Evolutionary conservation across 2,888 invertebrate genomes (phyloP).

Genomic region (Ctena decussata): DNA sequence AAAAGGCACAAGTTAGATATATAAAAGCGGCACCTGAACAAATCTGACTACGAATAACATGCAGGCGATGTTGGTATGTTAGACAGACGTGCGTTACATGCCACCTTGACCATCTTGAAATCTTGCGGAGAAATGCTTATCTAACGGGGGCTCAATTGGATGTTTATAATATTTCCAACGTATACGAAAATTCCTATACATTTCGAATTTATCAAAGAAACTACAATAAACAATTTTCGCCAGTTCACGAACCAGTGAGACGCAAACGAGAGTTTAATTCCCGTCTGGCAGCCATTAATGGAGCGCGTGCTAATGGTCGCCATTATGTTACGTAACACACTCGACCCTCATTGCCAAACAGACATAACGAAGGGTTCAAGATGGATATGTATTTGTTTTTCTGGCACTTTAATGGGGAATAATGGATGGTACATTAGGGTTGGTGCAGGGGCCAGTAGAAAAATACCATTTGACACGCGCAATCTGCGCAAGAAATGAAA

Average conservation of each 20-base stretch:
- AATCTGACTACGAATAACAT: too few relatives aligned
- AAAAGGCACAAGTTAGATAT: too few relatives aligned
- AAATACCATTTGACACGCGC: too few relatives aligned
- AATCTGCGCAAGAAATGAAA: too few relatives aligned
- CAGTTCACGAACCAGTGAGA: slow-evolving; percentile 41
- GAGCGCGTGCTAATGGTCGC: slow-evolving; percentile 23
- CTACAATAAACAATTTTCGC: slow-evolving; percentile 52
- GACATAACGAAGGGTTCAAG: not conserved
- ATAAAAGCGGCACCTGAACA: too few relatives aligned
- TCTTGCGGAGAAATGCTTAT: not conserved
- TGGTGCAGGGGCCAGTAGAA: too few relatives aligned
- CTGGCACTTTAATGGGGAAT: not conserved
- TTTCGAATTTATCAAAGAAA: slow-evolving; percentile 47
- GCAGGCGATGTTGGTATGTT: too few relatives aligned
- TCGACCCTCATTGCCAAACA: slow-evolving; percentile 22
- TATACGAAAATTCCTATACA: slow-evolving; percentile 18
- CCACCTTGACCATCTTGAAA: too few relatives aligned
- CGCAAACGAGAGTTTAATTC: slow-evolving; percentile 60
- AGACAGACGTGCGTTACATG: too few relatives aligned
- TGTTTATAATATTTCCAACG: not conserved
- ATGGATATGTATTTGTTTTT: slow-evolving; percentile 1
- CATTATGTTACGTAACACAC: slow-evolving; percentile 48
- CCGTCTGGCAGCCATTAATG: slow-evolving; percentile 17
- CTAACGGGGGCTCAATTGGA: not conserved
- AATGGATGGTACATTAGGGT: not conserved